Evolutionary conservation across 2,888 invertebrate species (phyloP).

Genomic region (Drosophila formosana): DNA sequence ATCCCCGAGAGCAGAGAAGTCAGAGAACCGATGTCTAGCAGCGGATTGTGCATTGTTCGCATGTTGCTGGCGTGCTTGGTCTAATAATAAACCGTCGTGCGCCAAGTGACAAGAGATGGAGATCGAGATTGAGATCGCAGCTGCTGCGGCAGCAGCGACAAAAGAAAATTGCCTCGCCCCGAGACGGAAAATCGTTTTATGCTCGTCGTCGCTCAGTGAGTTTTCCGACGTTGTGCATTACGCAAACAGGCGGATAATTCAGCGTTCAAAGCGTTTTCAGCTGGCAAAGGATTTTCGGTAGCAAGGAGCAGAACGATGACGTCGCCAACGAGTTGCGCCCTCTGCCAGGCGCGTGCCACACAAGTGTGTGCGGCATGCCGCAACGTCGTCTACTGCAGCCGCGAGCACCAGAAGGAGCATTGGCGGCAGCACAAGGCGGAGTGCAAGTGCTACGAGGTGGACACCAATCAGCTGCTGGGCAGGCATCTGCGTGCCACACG

Average conservation of each 20-base stretch:
- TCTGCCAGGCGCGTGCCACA: slow-evolving; percentile 88
- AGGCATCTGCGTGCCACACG: slow-evolving; percentile 89
- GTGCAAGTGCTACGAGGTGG: slow-evolving; percentile 86
- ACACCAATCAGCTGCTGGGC: slow-evolving; percentile 87
- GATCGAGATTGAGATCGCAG: slow-evolving; percentile 40
- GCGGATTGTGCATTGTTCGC: slow-evolving; percentile 43
- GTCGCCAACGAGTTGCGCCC: slow-evolving; percentile 85
- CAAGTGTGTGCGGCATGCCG: slow-evolving; percentile 90
- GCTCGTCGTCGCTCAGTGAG: slow-evolving; percentile 42
- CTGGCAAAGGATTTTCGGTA: slow-evolving; percentile 7
- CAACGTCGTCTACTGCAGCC: slow-evolving; percentile 89
- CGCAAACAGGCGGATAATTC: slow-evolving; percentile 57
- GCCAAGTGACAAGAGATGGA: slow-evolving; percentile 69
- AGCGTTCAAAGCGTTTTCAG: background rate
- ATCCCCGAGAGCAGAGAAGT: background rate
- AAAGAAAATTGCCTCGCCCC: slow-evolving; percentile 54
- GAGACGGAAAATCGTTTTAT: slow-evolving; percentile 23
- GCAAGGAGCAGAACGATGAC: slow-evolving; percentile 20
- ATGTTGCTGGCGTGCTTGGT: slow-evolving; percentile 21
- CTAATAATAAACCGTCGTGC: slow-evolving; percentile 73
- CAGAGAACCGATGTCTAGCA: slow-evolving; percentile 19
- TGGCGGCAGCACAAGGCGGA: slow-evolving; percentile 90
- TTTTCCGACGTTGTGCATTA: slow-evolving; percentile 64
- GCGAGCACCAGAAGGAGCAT: slow-evolving; percentile 90
- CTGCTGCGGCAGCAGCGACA: slow-evolving; percentile 39